Evolutionary conservation across 1,140 invertebrate species (phyloP).

Genomic region (Diploscapter pachys): DNA sequence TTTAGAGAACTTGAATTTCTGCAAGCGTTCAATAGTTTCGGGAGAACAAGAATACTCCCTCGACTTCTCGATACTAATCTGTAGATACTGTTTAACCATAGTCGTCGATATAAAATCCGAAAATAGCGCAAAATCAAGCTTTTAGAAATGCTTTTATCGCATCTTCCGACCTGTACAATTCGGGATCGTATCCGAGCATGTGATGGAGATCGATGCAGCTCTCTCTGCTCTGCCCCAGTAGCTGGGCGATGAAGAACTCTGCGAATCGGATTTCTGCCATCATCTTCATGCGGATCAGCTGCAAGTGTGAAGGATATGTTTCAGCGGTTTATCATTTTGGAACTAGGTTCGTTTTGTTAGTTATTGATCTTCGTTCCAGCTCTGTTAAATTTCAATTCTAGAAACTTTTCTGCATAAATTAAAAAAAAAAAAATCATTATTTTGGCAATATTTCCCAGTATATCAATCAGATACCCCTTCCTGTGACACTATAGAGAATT

Average conservation of each 20-base stretch:
- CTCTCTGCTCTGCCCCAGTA: neutral
- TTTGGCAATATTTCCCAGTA: neutral
- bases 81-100: no score
- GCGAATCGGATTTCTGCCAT: conserved; percentile 30
- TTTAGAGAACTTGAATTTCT: neutral
- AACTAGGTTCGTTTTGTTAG: no score
- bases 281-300: conserved; percentile 13
- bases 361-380: no score
- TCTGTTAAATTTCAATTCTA: no score
- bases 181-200: conserved; percentile 26
- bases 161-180: conserved; percentile 2
- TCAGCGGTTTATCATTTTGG: no score
- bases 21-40: neutral
- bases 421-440: neutral
- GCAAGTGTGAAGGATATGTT: no score
- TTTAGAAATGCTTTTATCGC: no score
- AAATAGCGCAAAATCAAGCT: neutral
- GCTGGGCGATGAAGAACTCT: conserved; percentile 27
- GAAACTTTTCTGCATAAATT: neutral
- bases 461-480: neutral
- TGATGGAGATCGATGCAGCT: conserved; percentile 25
- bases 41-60: neutral
- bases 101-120: no score
- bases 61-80: no score
- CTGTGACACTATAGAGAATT: neutral